Conservation (phyloP, 2,888 invertebrate species). For the Microplitis deprimator region DNA sequence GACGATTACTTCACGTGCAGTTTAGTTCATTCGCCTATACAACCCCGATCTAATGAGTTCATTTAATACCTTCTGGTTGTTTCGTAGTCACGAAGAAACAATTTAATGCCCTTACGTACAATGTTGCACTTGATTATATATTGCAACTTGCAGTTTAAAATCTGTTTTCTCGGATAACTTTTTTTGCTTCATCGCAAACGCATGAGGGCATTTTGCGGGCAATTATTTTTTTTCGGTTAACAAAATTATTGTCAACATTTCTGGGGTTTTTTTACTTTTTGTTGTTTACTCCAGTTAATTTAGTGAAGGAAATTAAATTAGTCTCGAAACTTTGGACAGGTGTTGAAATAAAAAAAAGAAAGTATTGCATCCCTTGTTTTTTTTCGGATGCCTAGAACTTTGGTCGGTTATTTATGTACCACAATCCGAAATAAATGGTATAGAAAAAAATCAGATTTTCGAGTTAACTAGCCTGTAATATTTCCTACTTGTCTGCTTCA, state of each 20-base stretch:
- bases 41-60: constrained; percentile 53
- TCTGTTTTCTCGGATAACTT: not conserved
- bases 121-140: constrained; percentile 7
- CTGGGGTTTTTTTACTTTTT: not conserved
- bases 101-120: not conserved
- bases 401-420: no score
- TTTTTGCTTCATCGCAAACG: not conserved
- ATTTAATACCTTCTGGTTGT: constrained; percentile 51
- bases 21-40: constrained; percentile 26
- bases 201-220: not conserved
- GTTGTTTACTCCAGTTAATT: not conserved
- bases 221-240: not conserved
- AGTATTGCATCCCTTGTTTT: not conserved
- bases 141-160: not conserved
- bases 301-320: not conserved
- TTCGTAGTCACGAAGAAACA: constrained; percentile 17
- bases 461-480: no score
- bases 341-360: not conserved
- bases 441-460: no score
- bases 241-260: not conserved
- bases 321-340: not conserved
- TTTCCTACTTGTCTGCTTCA: no score
- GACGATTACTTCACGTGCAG: constrained; percentile 9
- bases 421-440: no score
- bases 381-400: not conserved